Conservation (phyloP, 2,113 vertebrate genomes). For the Phaethornis superciliosus region DNA sequence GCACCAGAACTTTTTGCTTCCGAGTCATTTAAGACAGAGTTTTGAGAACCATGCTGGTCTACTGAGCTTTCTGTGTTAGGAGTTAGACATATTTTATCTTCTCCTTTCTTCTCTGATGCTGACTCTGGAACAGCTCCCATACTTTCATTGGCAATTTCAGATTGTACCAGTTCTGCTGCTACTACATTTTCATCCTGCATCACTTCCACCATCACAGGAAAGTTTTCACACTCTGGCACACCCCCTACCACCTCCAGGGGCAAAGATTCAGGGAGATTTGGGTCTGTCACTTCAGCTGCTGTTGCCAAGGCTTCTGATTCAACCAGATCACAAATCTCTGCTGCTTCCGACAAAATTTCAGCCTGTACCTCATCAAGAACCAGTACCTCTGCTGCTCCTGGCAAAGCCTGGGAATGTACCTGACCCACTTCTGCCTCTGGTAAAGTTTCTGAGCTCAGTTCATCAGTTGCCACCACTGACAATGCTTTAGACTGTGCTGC, state of each 20-base stretch:
- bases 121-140: background rate
- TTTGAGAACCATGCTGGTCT: conserved; percentile 21
- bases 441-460: background rate
- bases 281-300: background rate
- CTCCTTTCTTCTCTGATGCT: background rate
- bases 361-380: background rate
- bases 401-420: background rate
- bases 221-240: background rate
- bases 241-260: background rate
- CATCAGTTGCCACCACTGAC: background rate
- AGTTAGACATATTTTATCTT: background rate
- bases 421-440: background rate
- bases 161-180: background rate
- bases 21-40: background rate
- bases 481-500: background rate
- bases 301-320: background rate
- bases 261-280: background rate
- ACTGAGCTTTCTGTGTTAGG: background rate
- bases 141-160: background rate
- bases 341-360: background rate
- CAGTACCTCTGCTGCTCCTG: background rate
- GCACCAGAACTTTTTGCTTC: conserved; percentile 28
- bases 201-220: background rate
- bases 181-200: background rate
- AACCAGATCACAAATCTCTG: background rate